A percentile compares a stretch with the other conserved stretches of the same genome.
phyloP scores from a whole-genome alignment of 1,140 invertebrate genomes.

The Armadillidium nasatum region DNA sequence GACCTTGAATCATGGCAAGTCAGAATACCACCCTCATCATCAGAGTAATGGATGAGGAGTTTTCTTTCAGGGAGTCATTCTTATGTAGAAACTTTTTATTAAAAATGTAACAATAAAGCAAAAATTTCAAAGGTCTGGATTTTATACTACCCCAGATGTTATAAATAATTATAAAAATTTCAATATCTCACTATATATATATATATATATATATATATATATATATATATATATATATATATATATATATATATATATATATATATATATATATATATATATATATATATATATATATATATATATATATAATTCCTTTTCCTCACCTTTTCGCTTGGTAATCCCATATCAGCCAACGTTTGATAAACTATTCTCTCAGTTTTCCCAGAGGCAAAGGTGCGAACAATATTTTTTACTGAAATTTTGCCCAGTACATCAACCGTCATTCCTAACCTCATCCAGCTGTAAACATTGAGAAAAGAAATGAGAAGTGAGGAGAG shows the following conservation, averaged over 20 bases:
- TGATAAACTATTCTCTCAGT: slow-evolving; percentile 98
- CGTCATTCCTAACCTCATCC: slow-evolving; percentile 92
- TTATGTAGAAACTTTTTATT: too few relatives aligned
- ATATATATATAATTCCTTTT: slow-evolving; percentile 26
- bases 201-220: background rate
- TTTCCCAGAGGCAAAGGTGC: slow-evolving; percentile 96
- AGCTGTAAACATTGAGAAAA: too few relatives aligned
- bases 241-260: background rate
- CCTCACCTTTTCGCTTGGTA: slow-evolving; percentile 88
- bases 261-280: slow-evolving; percentile 14
- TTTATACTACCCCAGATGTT: too few relatives aligned
- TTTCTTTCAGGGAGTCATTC: too few relatives aligned
- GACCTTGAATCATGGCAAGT: too few relatives aligned
- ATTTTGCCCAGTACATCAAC: slow-evolving; percentile 92
- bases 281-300: slow-evolving; percentile 16
- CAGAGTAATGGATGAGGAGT: too few relatives aligned
- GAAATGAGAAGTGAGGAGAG: slow-evolving; percentile 44
- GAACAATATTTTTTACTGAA: slow-evolving; percentile 90
- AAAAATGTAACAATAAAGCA: too few relatives aligned
- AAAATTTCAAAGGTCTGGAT: too few relatives aligned
- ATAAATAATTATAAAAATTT: too few relatives aligned
- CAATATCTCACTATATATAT: too few relatives aligned
- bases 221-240: background rate
- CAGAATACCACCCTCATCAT: too few relatives aligned
- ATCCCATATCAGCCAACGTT: slow-evolving; percentile 83